phyloP scores from a whole-genome alignment of 53 echinoderm and acorn worm genomes.

The Echinometra lucunter region DNA sequence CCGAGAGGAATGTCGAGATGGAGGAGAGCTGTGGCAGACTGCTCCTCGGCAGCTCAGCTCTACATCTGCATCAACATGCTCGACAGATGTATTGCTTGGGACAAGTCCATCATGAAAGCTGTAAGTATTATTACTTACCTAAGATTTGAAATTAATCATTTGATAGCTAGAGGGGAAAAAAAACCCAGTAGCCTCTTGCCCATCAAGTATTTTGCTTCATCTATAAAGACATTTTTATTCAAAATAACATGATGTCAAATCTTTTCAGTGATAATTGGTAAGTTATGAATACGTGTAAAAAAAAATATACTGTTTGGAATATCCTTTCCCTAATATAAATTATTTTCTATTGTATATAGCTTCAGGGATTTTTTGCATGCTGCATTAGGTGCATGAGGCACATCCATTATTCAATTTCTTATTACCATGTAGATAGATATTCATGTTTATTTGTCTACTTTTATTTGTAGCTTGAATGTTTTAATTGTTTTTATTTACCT shows the following conservation, averaged over 20 bases:
- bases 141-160: not conserved
- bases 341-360: not conserved
- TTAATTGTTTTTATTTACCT: not conserved
- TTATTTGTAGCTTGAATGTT: not conserved
- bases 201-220: not conserved
- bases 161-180: not conserved
- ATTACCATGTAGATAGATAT: not conserved
- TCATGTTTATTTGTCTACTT: not conserved
- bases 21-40: constrained; percentile 83
- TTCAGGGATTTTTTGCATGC: constrained; percentile 12
- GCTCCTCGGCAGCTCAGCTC: constrained; percentile 88
- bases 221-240: not conserved
- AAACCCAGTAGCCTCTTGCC: not conserved
- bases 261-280: not conserved
- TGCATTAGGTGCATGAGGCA: not conserved
- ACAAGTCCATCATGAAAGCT: constrained; percentile 99
- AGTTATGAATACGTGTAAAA: not conserved
- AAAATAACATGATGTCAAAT: not conserved
- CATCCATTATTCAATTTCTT: not conserved
- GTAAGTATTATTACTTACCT: constrained; percentile 72
- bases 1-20: constrained; percentile 86
- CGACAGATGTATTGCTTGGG: constrained; percentile 96
- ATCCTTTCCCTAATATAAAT: not conserved
- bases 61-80: constrained; percentile 90
- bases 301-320: not conserved